phyloP scores from a whole-genome alignment of 64 coral and sea anemone species.

The Montipora efflorescens region DNA sequence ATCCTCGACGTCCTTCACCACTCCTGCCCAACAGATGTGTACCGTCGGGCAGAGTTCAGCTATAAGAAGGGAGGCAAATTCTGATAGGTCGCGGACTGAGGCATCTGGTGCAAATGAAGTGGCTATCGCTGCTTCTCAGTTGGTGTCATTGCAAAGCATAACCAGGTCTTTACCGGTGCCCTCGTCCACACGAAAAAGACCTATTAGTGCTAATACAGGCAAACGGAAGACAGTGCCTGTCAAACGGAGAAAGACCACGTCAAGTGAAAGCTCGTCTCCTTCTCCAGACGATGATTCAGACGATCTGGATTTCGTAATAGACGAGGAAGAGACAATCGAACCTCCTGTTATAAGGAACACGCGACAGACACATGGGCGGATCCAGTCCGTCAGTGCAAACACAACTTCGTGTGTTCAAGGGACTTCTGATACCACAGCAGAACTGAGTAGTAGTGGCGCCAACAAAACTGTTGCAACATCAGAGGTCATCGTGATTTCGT shows the following conservation, averaged over 20 bases:
- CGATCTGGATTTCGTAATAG: background rate
- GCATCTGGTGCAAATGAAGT: background rate
- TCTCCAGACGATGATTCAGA: constrained; percentile 9
- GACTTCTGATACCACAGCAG: background rate
- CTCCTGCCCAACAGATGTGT: constrained; percentile 25
- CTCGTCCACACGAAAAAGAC: background rate
- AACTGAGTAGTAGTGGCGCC: background rate
- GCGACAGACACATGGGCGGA: background rate
- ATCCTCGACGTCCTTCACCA: constrained; percentile 13
- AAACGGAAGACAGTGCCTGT: background rate
- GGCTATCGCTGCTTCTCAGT: constrained; percentile 28
- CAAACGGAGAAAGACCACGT: background rate
- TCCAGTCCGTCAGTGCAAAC: background rate
- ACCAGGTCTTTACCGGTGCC: background rate
- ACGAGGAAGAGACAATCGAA: background rate
- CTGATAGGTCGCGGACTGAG: background rate
- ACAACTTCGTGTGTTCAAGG: background rate
- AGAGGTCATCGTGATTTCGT: background rate
- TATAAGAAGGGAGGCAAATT: constrained; percentile 1
- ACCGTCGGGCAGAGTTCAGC: constrained; percentile 1
- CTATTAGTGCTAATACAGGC: background rate
- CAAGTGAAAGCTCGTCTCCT: background rate
- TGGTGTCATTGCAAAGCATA: constrained; percentile 3
- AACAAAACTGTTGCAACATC: background rate
- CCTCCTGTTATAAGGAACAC: background rate